Conservation (phyloP, 2,888 invertebrate genomes). For the Tridacna gigas region DNA sequence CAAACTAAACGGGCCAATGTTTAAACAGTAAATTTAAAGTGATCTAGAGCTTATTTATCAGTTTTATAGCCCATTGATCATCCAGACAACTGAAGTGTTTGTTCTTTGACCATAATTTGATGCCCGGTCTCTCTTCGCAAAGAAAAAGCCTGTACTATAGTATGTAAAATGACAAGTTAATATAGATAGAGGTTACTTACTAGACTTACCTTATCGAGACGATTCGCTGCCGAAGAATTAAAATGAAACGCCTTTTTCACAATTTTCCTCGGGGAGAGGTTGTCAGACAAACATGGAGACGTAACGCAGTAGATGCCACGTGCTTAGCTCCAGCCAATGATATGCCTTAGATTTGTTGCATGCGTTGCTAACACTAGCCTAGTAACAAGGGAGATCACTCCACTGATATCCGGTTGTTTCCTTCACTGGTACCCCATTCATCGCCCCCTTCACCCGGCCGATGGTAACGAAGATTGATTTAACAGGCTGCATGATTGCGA, state of each 20-base stretch:
- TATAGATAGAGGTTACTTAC: not conserved
- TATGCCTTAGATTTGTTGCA: conserved; percentile 56
- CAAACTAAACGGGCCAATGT: not conserved
- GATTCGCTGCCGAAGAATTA: conserved; percentile 5
- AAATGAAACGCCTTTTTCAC: conserved; percentile 39
- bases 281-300: conserved; percentile 74
- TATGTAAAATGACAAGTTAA: not conserved
- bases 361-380: conserved; percentile 65
- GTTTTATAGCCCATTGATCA: not conserved
- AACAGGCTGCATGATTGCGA: too few relatives aligned
- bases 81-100: not conserved
- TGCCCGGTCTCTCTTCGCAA: not conserved
- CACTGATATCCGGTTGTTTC: conserved; percentile 6
- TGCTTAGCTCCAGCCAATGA: conserved; percentile 51
- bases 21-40: conserved; percentile 22
- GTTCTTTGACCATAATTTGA: not conserved
- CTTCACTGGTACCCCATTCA: too few relatives aligned
- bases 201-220: conserved; percentile 46
- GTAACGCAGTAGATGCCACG: conserved; percentile 65
- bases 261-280: conserved; percentile 49
- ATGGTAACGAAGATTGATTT: too few relatives aligned
- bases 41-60: conserved; percentile 9
- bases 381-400: conserved; percentile 68
- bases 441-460: too few relatives aligned
- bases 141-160: not conserved